A percentile compares a stretch with the other conserved stretches of the same genome.
phyloP scores from a whole-genome alignment of 2,888 invertebrate genomes.

The Nebria salina region DNA sequence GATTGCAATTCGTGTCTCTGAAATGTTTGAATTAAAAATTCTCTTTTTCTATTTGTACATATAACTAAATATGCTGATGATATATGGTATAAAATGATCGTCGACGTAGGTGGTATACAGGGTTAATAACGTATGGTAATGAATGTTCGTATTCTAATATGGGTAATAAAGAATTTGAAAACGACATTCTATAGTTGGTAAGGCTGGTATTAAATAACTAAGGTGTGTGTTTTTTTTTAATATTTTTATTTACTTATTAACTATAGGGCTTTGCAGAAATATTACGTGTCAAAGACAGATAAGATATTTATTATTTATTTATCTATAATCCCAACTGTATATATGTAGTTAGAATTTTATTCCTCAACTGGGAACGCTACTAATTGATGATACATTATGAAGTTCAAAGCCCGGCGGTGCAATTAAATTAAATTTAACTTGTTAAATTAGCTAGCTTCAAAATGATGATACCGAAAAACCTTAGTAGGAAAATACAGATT shows the following conservation, averaged over 20 bases:
- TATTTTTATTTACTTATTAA: background rate
- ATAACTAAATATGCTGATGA: background rate
- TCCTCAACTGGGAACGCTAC: too few relatives aligned
- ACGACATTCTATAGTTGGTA: background rate
- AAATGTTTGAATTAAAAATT: background rate
- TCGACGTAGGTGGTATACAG: conserved; percentile 22
- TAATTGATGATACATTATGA: too few relatives aligned
- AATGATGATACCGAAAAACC: background rate
- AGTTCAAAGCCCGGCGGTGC: background rate
- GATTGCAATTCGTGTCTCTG: background rate
- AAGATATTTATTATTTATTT: background rate
- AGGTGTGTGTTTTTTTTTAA: background rate
- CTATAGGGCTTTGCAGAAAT: background rate
- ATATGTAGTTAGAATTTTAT: background rate
- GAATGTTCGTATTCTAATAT: conserved; percentile 17
- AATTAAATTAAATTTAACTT: background rate
- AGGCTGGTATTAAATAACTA: background rate
- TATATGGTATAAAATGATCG: conserved; percentile 3
- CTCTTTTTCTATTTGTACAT: background rate
- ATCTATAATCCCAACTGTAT: background rate
- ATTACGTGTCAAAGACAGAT: background rate
- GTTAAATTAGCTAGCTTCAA: background rate
- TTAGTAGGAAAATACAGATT: background rate
- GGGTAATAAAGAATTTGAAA: conserved; percentile 14
- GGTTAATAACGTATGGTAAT: conserved; percentile 27